These are phyloP conservation scores for Morone chrysops DNA, from an alignment of 2,113 vertebrate species.

Conservation along the genomic window DNA sequence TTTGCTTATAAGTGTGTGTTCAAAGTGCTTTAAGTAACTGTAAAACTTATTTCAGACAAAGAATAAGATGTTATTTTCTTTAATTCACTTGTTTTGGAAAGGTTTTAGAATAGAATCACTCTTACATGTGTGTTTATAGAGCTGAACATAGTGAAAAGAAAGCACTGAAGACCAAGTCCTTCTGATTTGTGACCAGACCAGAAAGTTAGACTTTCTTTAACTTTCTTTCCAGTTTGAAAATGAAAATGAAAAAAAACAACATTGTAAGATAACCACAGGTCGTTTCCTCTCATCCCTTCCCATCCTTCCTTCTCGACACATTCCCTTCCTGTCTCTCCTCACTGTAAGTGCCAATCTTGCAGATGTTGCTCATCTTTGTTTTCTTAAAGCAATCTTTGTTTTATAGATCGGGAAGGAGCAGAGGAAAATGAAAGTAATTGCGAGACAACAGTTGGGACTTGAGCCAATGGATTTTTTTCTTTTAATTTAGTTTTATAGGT, in stretches of 20 bases:
- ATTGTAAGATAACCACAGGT: constrained; percentile 13
- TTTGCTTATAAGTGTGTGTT: neutral
- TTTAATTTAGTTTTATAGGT: neutral
- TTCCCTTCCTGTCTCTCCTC: constrained; percentile 53
- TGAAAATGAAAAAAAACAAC: neutral
- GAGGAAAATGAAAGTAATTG: constrained; percentile 15
- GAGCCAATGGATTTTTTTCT: neutral
- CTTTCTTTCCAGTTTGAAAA: constrained; percentile 35
- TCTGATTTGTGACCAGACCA: constrained; percentile 7
- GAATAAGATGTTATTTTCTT: neutral
- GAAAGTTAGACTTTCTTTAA: constrained; percentile 1
- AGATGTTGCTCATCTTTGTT: constrained; percentile 55
- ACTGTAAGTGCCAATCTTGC: constrained; percentile 49
- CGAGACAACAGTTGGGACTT: neutral
- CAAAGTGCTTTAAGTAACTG: neutral
- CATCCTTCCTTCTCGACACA: constrained; percentile 57
- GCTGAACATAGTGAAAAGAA: constrained; percentile 15
- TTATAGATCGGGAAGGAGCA: neutral
- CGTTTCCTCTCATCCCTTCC: constrained; percentile 58
- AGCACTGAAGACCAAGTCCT: neutral
- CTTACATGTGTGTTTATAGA: neutral
- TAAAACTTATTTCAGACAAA: neutral
- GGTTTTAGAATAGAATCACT: neutral
- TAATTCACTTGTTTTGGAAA: neutral
- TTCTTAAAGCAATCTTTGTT: constrained; percentile 26